Conservation (phyloP, 2,888 invertebrate species). For the Apodemia duryi region DNA sequence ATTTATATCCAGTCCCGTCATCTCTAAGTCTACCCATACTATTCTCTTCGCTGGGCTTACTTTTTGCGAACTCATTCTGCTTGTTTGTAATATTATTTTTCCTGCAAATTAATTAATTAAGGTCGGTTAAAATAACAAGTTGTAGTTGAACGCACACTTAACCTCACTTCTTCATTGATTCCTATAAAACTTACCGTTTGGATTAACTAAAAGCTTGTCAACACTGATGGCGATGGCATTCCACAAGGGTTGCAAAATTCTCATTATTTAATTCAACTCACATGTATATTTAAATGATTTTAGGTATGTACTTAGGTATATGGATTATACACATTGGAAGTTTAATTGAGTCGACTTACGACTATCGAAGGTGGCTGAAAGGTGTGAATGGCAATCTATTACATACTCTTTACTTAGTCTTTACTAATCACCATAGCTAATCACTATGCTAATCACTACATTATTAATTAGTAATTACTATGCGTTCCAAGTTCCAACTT, state of each 20-base stretch:
- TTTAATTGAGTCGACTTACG: no score
- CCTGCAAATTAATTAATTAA: not conserved
- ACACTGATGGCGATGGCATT: not conserved
- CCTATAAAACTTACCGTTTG: not conserved
- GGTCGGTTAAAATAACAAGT: not conserved
- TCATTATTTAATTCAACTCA: not conserved
- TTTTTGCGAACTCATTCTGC: slow-evolving; percentile 22
- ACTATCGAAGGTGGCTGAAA: no score
- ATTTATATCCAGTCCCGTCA: slow-evolving; percentile 92
- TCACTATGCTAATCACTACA: no score
- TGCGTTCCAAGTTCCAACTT: no score
- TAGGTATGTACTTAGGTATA: no score
- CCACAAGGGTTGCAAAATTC: not conserved
- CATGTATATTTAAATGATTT: no score
- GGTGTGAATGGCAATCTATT: no score
- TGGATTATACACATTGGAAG: no score
- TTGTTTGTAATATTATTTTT: not conserved
- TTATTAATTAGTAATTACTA: no score
- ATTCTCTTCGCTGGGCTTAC: slow-evolving; percentile 57
- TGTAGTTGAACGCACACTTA: not conserved
- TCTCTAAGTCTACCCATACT: slow-evolving; percentile 90
- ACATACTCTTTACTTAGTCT: no score
- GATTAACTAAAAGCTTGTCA: not conserved
- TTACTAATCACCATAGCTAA: no score
- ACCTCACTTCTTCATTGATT: not conserved